Base-by-base conservation (phyloP, 2,113 vertebrate genomes). In the Amazona guildingii region DNA sequence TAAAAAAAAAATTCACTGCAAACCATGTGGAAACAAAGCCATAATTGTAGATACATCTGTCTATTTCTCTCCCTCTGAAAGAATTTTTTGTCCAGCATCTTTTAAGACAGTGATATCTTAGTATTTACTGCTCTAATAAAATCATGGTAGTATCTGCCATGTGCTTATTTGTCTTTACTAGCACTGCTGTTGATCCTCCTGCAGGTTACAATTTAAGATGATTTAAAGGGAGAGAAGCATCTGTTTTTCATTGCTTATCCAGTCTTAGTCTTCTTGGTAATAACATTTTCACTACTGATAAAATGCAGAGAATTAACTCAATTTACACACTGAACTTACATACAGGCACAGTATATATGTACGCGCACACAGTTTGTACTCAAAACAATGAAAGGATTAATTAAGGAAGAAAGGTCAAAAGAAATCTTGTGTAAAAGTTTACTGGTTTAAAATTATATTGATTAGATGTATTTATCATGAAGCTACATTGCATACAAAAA, bases 221-320 rank as follows among this genome's bases (percentile, higher is more conserved):
- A 96, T 77, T 91, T 96, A 80, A 77, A n/a, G 18, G 92, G 25
- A 73, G 46, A 83, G 81, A 93, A 96, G 48, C 85, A 86, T 86
- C 83, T 95, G 62, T 28, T 94, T 75, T 82, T 63, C 57, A 79
- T 57, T 89, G 24, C 44, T 95, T 95, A 92, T 74, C 63, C 67
- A 62, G 54, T 35, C 74, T 85, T 55, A 84, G 49, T 31, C 48
- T 84, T 83, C 44, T 55, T 70, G 9, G 28, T 44, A 89, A 48
- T 74, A 83, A 74, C n/a, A 75, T 23, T 88, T 83, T 75, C 55
- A 57, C 14, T 49, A 75, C 35, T 73, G 41, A 73, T 44, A 85
- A 89, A 84, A 79, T 2, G 3, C 9, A 57, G 35, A 75, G 16
- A 55, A 75, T 27, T 6, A 82, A 76, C 11, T 39, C 7, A 9